Evolutionary conservation across 2,888 invertebrate species (phyloP).

Genomic region (Ophioninae sp.): DNA sequence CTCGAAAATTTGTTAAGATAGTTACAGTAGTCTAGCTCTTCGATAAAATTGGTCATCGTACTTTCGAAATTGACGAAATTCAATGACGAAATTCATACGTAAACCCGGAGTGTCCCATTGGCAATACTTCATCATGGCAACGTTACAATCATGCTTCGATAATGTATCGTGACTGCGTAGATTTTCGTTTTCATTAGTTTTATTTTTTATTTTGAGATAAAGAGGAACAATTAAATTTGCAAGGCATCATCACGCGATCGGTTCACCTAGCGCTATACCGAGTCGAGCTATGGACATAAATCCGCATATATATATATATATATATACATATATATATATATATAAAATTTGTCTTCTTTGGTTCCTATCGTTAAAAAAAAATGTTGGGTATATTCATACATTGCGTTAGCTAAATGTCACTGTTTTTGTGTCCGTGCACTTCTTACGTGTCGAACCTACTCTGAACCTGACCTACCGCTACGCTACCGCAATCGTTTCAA

Average conservation of each 20-base stretch:
- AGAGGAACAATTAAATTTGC: constrained; percentile 6
- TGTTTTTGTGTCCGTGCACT: constrained; percentile 81
- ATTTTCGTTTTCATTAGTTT: constrained; percentile 14
- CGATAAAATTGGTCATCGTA: background rate
- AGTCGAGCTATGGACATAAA: constrained; percentile 38
- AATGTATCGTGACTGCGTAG: constrained; percentile 42
- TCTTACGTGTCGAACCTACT: constrained; percentile 79
- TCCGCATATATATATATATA: background rate
- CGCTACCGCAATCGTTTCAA: constrained; percentile 75
- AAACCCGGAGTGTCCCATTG: background rate
- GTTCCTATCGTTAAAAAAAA: constrained; percentile 48
- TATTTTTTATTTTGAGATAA: background rate
- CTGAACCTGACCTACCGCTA: constrained; percentile 76
- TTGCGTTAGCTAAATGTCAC: constrained; percentile 78
- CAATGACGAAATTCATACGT: constrained; percentile 12
- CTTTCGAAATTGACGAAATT: constrained; percentile 15
- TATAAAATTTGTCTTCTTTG: background rate
- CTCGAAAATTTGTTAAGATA: too few species aligned
- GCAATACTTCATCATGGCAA: constrained; percentile 11
- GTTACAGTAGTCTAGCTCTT: too few species aligned
- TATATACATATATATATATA: too few species aligned
- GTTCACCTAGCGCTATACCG: constrained; percentile 37
- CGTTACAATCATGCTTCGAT: constrained; percentile 53
- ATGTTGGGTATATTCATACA: constrained; percentile 56
- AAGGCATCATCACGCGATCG: constrained; percentile 19